These are phyloP conservation scores for Orchesellides sinensis DNA, from an alignment of 2,888 invertebrate species.

Conservation along the genomic window DNA sequence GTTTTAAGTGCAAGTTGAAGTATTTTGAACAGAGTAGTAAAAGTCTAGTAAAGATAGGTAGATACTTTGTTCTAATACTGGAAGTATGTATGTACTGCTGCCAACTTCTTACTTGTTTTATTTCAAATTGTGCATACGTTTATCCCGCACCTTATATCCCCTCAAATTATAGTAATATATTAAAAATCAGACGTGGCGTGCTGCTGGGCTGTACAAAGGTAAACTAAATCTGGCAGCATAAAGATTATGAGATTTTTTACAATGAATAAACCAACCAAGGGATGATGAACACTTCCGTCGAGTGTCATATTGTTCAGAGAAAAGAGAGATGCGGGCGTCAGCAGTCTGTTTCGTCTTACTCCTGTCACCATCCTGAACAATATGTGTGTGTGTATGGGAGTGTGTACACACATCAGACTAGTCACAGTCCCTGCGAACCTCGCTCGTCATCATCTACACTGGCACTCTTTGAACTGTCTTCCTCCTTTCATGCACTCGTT, in stretches of 20 bases:
- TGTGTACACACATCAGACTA: background rate
- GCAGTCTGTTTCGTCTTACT: constrained; percentile 50
- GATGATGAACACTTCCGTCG: constrained; percentile 65
- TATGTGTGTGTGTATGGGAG: background rate
- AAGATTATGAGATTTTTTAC: constrained; percentile 63
- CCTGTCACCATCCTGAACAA: constrained; percentile 26
- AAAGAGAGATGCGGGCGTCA: constrained; percentile 74
- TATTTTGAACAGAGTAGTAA: constrained; percentile 30
- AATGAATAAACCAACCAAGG: constrained; percentile 59
- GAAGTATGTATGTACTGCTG: too few relatives aligned
- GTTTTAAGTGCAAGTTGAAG: constrained; percentile 50
- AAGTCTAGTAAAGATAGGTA: too few relatives aligned
- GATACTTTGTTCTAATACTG: too few relatives aligned
- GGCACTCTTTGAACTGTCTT: constrained; percentile 51
- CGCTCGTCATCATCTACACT: constrained; percentile 56
- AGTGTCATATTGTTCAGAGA: constrained; percentile 71
- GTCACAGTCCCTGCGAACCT: constrained; percentile 38
- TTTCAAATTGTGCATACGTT: too few relatives aligned
- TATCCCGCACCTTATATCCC: too few relatives aligned
- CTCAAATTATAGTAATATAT: too few relatives aligned
- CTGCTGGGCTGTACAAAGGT: constrained; percentile 35
- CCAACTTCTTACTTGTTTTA: too few relatives aligned
- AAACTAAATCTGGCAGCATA: constrained; percentile 51
- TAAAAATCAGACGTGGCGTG: too few relatives aligned
- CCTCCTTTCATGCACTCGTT: constrained; percentile 32